Base-by-base conservation (phyloP, 2,113 vertebrate genomes). In the Nothoprocta perdicaria region DNA sequence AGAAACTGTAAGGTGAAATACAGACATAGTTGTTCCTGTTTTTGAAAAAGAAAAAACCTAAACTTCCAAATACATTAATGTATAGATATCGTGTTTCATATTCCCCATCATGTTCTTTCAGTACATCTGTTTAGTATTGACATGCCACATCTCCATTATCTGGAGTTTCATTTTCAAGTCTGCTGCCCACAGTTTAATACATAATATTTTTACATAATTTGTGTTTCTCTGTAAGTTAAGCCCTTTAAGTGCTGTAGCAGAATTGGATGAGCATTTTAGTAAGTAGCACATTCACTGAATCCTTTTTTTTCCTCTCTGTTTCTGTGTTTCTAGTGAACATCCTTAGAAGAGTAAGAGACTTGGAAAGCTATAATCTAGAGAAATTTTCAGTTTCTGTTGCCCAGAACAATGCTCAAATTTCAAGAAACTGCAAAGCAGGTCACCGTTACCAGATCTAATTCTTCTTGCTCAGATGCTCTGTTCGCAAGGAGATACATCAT, bases 401-500 rank as follows among this genome's bases (percentile, higher is more conserved):
- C 23, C 76, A 88, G 82, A 96, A 50, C 80, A 52, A 98, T 99
- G 98, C 95, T 97, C 92, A 98, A 96, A 94, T 98, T 98, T 94
- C 97, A 96, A 92, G 98, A 99, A 95, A 80, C 92, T 74, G 61
- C 89, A 35, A 97, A 97, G 67, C 57, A 33, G 58, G 57, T 46
- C 50, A 27, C 66, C 72, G 19, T 79, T 65, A 58, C 96, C 29
- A 31, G 75, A 67, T 74, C 91, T 35, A 43, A 86, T 80, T 96
- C 95, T 76, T 87, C 86, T 61, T 68, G 58, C 66, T 92, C 95
- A 11, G 67, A 87, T 40, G 63, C 60, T 40, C 35, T 97, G 94
- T 95, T 98, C 84, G 98, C 98, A 57, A 96, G 97, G 95, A 97
- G 98, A 95, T 98, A 98, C 24, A 40, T 66, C 33, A 35, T 98